Conservation (phyloP, 2,797 vertebrate species). For the Chelidonichthys spinosus region DNA sequence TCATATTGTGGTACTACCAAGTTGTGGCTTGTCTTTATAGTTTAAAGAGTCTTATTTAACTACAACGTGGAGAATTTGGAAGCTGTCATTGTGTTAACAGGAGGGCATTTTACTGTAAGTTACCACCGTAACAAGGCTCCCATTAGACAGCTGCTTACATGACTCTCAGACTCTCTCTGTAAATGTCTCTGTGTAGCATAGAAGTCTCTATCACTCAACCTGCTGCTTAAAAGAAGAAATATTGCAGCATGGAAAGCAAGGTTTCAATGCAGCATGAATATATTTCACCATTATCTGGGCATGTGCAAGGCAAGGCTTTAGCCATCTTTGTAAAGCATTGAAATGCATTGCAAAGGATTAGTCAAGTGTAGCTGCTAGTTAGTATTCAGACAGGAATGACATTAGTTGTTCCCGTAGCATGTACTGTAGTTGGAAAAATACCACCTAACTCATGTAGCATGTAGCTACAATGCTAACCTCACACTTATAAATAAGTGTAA, state of each 20-base stretch:
- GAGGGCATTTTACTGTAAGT: neutral
- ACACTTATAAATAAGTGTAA: slow-evolving; percentile 53
- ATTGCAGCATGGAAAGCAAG: slow-evolving; percentile 78
- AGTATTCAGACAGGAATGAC: slow-evolving; percentile 66
- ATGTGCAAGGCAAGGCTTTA: slow-evolving; percentile 70
- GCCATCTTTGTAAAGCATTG: slow-evolving; percentile 70
- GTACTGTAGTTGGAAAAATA: slow-evolving; percentile 59
- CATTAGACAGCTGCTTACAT: slow-evolving; percentile 10
- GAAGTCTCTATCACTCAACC: slow-evolving; percentile 52
- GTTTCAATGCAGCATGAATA: slow-evolving; percentile 84
- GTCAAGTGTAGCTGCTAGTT: slow-evolving; percentile 36
- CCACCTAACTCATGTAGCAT: slow-evolving; percentile 72
- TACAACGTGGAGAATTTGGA: neutral
- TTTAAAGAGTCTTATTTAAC: slow-evolving; percentile 2
- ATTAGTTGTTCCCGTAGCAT: slow-evolving; percentile 70
- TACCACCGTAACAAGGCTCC: slow-evolving; percentile 5
- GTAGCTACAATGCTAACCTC: slow-evolving; percentile 67
- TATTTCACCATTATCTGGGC: slow-evolving; percentile 67
- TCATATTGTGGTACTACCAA: neutral
- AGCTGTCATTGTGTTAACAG: slow-evolving; percentile 7
- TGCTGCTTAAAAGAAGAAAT: slow-evolving; percentile 52
- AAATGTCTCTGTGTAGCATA: slow-evolving; percentile 57
- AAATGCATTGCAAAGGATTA: slow-evolving; percentile 67
- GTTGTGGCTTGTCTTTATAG: slow-evolving; percentile 7
- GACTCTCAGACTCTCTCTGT: slow-evolving; percentile 71